Conservation (phyloP, 92 coral and sea anemone species). For the Muricea muricata region DNA sequence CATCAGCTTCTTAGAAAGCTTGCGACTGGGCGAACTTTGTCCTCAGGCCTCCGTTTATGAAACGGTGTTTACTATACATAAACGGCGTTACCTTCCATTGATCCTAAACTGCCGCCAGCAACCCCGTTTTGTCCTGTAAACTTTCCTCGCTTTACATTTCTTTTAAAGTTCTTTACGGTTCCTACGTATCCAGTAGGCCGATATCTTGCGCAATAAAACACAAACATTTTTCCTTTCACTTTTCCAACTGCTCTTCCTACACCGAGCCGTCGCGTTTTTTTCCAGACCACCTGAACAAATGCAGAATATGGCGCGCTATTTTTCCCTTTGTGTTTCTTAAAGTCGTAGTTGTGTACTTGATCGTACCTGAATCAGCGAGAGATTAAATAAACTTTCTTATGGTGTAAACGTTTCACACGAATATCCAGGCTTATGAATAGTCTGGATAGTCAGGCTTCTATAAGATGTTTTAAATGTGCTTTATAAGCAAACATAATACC, state of each 20-base stretch:
- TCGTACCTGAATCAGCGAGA: constrained; percentile 20
- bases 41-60: no score
- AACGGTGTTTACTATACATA: no score
- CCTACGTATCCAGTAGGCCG: constrained; percentile 81
- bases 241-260: constrained; percentile 46
- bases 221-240: constrained; percentile 72
- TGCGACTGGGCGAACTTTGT: no score
- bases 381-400: background rate
- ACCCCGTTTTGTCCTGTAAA: constrained; percentile 35
- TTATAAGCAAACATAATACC: no score
- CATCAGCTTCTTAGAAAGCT: no score
- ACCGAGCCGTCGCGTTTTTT: background rate
- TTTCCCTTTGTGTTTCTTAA: constrained; percentile 11
- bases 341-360: constrained; percentile 10
- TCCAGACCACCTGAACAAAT: constrained; percentile 9
- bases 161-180: constrained; percentile 40
- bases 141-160: constrained; percentile 65
- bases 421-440: no score
- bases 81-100: background rate
- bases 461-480: no score
- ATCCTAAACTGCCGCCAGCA: background rate
- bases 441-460: no score
- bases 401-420: background rate
- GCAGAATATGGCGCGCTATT: background rate
- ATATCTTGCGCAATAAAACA: constrained; percentile 78